A percentile compares a stretch with the other conserved stretches of the same genome.
Conservation (phyloP, 2,113 vertebrate species). For the Atlantisia rogersi region DNA sequence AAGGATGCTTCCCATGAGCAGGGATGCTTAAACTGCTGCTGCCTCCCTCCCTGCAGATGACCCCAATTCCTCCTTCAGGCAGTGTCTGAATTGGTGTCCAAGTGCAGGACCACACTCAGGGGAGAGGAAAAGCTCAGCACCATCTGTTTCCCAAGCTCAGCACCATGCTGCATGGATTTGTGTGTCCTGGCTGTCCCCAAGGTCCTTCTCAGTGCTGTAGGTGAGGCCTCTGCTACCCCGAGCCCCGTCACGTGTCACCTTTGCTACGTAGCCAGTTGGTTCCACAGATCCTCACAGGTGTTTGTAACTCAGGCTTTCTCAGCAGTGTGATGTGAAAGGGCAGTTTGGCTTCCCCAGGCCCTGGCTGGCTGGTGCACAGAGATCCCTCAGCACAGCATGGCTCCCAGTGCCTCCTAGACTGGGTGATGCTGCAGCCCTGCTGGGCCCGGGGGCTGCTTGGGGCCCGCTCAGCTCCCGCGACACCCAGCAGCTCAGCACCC, state of each 20-base stretch:
- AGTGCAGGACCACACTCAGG: neutral
- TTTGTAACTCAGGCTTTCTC: neutral
- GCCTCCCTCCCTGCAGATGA: neutral
- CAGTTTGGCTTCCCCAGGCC: neutral
- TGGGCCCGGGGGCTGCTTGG: no score
- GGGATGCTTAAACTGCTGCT: neutral
- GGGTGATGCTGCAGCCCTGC: no score
- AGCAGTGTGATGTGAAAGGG: neutral
- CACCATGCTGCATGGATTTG: fast-evolving
- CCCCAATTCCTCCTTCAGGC: fast-evolving
- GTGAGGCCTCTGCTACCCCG: neutral
- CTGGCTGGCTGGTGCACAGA: fast-evolving
- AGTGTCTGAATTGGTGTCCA: neutral
- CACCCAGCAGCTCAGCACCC: neutral
- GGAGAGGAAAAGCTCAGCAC: neutral
- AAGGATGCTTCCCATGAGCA: neutral
- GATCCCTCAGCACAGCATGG: neutral
- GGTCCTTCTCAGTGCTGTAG: neutral
- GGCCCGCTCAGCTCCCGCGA: no score
- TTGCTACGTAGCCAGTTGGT: no score
- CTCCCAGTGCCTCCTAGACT: no score
- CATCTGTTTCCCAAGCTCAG: neutral
- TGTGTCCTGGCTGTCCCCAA: neutral
- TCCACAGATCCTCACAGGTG: neutral
- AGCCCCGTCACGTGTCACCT: neutral